Percentiles rank a stretch among this genome's conserved stretches.
Evolutionary conservation across 2,797 vertebrate species (phyloP).

Genomic region (Scarus forsteni): DNA sequence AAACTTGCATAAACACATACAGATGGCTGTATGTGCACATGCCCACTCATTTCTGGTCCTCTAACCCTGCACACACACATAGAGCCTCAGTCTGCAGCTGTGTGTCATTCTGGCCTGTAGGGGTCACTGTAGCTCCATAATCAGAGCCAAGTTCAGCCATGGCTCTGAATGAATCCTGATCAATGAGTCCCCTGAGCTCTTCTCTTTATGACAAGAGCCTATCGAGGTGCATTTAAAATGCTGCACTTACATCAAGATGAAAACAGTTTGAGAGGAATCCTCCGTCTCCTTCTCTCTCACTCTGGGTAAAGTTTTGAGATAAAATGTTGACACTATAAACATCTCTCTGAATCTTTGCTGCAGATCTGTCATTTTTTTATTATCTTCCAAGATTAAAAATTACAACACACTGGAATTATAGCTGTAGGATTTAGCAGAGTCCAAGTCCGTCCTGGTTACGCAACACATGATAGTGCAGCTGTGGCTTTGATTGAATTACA

Average conservation of each 20-base stretch:
- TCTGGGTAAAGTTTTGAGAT: conserved; percentile 14
- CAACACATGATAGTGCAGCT: conserved; percentile 19
- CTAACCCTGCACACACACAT: background rate
- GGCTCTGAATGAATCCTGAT: conserved; percentile 58
- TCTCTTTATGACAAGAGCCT: conserved; percentile 54
- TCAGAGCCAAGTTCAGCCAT: conserved; percentile 46
- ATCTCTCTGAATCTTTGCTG: background rate
- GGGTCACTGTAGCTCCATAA: conserved; percentile 77
- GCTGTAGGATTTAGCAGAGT: background rate
- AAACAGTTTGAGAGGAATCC: conserved; percentile 11
- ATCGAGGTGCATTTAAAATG: conserved; percentile 35
- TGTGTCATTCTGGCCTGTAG: conserved; percentile 63
- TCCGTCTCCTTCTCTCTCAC: conserved; percentile 20
- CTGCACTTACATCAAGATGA: conserved; percentile 14
- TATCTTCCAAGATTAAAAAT: background rate
- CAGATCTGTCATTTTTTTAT: background rate
- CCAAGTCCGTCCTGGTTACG: background rate
- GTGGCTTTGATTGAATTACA: conserved; percentile 33
- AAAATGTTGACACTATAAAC: conserved; percentile 16
- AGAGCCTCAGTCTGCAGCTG: background rate
- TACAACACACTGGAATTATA: conserved; percentile 1
- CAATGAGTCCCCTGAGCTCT: conserved; percentile 52
- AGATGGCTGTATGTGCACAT: conserved; percentile 4
- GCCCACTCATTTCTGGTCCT: conserved; percentile 1
- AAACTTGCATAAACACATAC: conserved; percentile 14